phyloP scores from a whole-genome alignment of 92 coral and sea anemone genomes.

The Blastomussa wellsi region DNA sequence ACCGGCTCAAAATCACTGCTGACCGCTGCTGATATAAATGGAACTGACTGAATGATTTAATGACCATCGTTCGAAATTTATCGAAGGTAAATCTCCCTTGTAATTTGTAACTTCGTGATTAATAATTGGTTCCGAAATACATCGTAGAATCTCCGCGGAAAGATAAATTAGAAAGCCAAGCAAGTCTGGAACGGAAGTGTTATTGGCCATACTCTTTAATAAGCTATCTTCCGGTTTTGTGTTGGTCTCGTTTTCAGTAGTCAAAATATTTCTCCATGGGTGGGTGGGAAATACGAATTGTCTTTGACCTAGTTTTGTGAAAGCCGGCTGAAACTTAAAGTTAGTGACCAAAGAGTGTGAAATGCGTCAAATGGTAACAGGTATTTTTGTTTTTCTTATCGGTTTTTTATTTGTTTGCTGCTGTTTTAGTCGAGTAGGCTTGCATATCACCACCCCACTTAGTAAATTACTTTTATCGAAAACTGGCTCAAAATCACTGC shows the following conservation, averaged over 20 bases:
- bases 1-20: conserved; percentile 23
- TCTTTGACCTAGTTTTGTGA: not conserved
- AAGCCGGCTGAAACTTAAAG: not conserved
- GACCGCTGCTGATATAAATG: conserved; percentile 1
- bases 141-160: conserved; percentile 17
- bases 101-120: conserved; percentile 44
- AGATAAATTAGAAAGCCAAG: not conserved
- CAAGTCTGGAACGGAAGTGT: not conserved
- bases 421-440: not conserved
- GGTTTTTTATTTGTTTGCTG: not conserved
- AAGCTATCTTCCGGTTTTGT: conserved; percentile 22
- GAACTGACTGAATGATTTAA: not conserved
- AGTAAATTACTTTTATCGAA: not conserved
- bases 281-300: not conserved
- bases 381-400: not conserved
- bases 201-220: not conserved
- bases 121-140: conserved; percentile 33
- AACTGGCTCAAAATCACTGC: conserved; percentile 18
- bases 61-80: not conserved
- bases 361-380: not conserved
- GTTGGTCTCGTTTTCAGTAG: conserved; percentile 26
- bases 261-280: not conserved
- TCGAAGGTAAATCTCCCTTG: not conserved
- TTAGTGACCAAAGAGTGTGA: not conserved
- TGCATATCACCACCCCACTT: too few species aligned